Evolutionary conservation across 2,797 vertebrate genomes (phyloP).

Genomic region (Lepilemur ruficaudatus): DNA sequence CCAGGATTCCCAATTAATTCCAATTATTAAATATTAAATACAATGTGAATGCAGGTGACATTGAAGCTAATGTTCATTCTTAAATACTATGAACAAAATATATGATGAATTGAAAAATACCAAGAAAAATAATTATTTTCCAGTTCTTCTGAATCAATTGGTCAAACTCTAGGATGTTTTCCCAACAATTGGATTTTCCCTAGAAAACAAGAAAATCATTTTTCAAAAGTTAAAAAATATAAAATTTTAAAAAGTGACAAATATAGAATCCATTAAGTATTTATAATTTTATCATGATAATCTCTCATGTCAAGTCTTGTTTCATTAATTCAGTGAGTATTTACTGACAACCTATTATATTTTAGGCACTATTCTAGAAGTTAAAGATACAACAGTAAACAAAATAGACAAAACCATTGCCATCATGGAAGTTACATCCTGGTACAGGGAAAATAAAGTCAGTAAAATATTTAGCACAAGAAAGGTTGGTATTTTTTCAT

Average conservation of each 20-base stretch:
- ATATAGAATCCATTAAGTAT: neutral
- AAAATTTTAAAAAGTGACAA: slow-evolving; percentile 18
- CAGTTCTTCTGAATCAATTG: slow-evolving; percentile 81
- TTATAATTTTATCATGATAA: slow-evolving; percentile 6
- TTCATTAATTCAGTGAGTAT: slow-evolving; percentile 17
- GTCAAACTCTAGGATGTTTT: slow-evolving; percentile 86
- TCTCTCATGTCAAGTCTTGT: neutral
- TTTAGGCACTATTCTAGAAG: neutral
- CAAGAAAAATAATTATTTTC: slow-evolving; percentile 71
- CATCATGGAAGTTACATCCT: neutral
- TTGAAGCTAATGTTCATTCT: slow-evolving; percentile 75
- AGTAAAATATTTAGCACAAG: neutral
- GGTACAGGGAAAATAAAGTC: neutral
- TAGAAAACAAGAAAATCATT: slow-evolving; percentile 80
- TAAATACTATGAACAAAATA: slow-evolving; percentile 83
- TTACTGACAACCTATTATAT: slow-evolving; percentile 3
- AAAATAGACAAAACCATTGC: neutral
- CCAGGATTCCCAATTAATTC: slow-evolving; percentile 74
- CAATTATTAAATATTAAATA: slow-evolving; percentile 88
- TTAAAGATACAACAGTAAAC: neutral
- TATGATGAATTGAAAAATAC: slow-evolving; percentile 60
- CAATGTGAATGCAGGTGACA: slow-evolving; percentile 78
- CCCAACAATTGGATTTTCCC: slow-evolving; percentile 97
- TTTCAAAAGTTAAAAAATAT: slow-evolving; percentile 24
- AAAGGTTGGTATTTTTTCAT: neutral